Evolutionary conservation across 2,888 invertebrate species (phyloP), one percentile per base, ranked within the genome.

Genomic region (Platynereis dumerilii): DNA sequence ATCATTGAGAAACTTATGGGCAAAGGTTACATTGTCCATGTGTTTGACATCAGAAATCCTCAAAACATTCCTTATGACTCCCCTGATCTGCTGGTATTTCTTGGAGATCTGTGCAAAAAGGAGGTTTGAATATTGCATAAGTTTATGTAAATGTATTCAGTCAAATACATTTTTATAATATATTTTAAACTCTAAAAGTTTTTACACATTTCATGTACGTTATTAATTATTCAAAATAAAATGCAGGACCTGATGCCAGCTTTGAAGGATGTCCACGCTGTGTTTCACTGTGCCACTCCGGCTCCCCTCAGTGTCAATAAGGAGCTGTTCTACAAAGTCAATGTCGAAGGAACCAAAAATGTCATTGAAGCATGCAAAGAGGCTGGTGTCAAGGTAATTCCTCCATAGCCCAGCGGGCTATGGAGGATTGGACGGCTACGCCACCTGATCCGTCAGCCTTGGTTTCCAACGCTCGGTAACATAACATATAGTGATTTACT

Each of bases 261-360:
- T 7, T 52, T 78, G 57, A 61, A 73, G 55, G 76, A 71, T 27
- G 74, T 76, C 2, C 59, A 71, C 22, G 71, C 71, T 58, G 78
- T 79, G 22, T 78, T 80, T 59, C 79, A 80, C 69, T 77, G 76
- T 68, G 79, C 79, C 44, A 76, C 79, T 2, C 79, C 79, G 0
- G 68, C 78, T 5, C 78, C 79, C 1, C 70, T 76, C 56, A 74
- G 76, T 64, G 71, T 76, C 66, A 78, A 80, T 72, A 73, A 71
- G 26, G 71, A 70, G n/a, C 72, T 80, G 12, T 80, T 79, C 67
- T 69, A 74, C 64, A 71, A 72, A 54, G 79, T 80, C 28, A 80
- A 80, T 67, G 69, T 64, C 27, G 72, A 74, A 17, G 80, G 80
- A 3, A 80, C 80, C 15, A 72, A 70, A 48, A 76, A 62, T 17